phyloP scores from a whole-genome alignment of 2,113 vertebrate genomes.

The Pipra filicauda region DNA sequence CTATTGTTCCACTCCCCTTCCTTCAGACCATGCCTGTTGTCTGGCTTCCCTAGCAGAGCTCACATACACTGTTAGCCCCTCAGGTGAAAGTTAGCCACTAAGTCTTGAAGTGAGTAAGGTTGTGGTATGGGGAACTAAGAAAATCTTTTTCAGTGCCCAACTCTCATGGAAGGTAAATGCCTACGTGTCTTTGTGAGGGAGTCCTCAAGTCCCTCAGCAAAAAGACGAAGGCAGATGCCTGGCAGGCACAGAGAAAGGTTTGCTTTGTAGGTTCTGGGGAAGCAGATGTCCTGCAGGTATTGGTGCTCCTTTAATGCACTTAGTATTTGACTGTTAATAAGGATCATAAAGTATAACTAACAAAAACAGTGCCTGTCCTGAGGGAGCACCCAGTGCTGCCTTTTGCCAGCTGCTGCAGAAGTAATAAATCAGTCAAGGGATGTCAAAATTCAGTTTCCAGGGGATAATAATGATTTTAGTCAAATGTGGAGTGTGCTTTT shows the following conservation, averaged over 20 bases:
- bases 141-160: background rate
- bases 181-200: background rate
- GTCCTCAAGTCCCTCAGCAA: background rate
- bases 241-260: background rate
- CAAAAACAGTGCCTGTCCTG: background rate
- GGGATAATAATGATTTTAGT: background rate
- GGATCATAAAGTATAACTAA: background rate
- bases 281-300: background rate
- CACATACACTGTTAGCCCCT: fast-evolving
- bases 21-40: background rate
- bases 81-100: background rate
- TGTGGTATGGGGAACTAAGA: background rate
- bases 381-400: background rate
- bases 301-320: background rate
- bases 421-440: background rate
- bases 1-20: background rate
- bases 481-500: background rate
- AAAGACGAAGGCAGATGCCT: background rate
- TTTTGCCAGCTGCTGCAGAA: background rate
- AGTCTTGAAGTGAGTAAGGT: background rate
- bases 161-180: background rate
- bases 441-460: background rate
- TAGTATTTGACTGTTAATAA: background rate
- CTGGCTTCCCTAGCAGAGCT: background rate
- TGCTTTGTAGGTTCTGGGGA: background rate